Evolutionary conservation across 30 jellyfish, hydroid and myxozoan genomes (phyloP), one percentile per base, ranked within the genome.

Genomic region (Chrysaora quinquecirrha): DNA sequence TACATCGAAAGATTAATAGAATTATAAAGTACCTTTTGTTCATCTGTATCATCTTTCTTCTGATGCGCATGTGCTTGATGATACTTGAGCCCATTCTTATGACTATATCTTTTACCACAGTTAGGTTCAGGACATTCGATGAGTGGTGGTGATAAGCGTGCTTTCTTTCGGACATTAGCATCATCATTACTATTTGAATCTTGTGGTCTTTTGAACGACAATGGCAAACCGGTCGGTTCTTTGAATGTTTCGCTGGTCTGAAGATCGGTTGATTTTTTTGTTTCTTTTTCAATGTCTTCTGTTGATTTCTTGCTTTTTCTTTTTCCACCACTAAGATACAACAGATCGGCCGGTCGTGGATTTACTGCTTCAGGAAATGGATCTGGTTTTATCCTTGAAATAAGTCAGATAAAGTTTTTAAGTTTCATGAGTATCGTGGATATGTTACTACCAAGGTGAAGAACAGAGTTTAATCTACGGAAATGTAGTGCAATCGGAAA

Each of bases 91-190:
- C 98, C 98, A 48, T 91, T 91, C 82, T 83, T 85, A 78, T 91
- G 89, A 33, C 94, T 85, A 54, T 91, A 91, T 48, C 78, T 72
- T 62, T 83, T 86, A 27, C 93, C 90, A 30, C 98, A 91, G 43
- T 91, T 91, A 46, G 96, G 95, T 20, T 91, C 98, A 10, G 98
- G 98, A 63, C 98, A 91, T 76, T 84, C 98, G 38, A 91, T 85
- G 52, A 79, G 54, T 14, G 96, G 96, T 12, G 96, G 96, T 29
- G 89, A 74, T 14, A 76, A 56, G 22, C 83, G 84, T 10, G 96
- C 85, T 46, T 71, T 70, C 28, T 82, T 82, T 72, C 73, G 68
- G 4, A 29, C 60, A 30, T 82, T 82, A 7, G 85, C 18, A 19
- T 82, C 92, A 6, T 76, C 14, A 69, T 48, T 34, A 66, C 27